phyloP scores from a whole-genome alignment of 1,140 invertebrate genomes.

The Gyrodactylus salaris region DNA sequence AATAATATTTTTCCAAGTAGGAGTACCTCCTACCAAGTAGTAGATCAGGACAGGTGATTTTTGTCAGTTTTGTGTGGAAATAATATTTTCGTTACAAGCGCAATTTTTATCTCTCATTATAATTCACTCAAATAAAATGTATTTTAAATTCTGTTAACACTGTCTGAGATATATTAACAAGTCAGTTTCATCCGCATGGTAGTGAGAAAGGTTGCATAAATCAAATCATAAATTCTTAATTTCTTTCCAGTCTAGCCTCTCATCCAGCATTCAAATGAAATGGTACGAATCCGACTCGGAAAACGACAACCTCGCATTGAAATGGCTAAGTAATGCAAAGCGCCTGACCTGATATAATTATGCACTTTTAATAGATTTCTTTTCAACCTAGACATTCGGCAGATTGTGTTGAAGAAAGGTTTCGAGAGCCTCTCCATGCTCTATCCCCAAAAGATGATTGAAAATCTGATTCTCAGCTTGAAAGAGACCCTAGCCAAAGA shows the following conservation, averaged over 20 bases:
- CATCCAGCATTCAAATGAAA: not conserved
- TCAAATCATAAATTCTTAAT: too few relatives aligned
- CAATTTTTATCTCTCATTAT: too few relatives aligned
- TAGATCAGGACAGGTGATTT: too few relatives aligned
- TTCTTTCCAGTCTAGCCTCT: not conserved
- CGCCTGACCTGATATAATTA: not conserved
- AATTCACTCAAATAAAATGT: too few relatives aligned
- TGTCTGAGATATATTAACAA: too few relatives aligned
- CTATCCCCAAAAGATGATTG: not conserved
- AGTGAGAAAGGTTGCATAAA: too few relatives aligned
- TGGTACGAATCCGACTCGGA: not conserved
- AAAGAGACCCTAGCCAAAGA: not conserved
- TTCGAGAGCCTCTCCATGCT: not conserved
- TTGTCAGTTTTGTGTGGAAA: too few relatives aligned
- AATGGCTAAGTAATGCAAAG: not conserved
- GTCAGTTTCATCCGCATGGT: too few relatives aligned
- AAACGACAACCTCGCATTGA: not conserved
- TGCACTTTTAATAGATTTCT: not conserved
- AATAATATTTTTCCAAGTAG: too few relatives aligned
- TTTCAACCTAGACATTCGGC: not conserved
- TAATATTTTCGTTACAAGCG: too few relatives aligned
- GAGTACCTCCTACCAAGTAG: too few relatives aligned
- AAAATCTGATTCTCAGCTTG: not conserved
- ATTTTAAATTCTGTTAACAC: too few relatives aligned
- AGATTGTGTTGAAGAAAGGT: not conserved